Conservation (phyloP, 2,888 invertebrate species). For the Plagiodera versicolora region DNA sequence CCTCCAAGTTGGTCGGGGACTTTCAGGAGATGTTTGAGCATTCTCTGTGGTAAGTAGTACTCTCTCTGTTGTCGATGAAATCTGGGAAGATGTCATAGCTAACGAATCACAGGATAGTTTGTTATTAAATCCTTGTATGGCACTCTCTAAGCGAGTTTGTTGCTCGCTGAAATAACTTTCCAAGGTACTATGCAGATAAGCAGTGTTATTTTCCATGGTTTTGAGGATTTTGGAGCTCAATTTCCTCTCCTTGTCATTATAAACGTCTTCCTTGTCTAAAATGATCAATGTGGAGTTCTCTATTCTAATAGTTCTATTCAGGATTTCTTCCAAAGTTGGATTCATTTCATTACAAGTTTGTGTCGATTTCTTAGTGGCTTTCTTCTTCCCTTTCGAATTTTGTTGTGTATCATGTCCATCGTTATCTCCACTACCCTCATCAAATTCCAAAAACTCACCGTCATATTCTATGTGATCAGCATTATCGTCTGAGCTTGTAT, state of each 20-base stretch:
- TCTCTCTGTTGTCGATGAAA: neutral
- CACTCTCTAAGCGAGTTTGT: slow-evolving; percentile 24
- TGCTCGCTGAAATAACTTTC: slow-evolving; percentile 30
- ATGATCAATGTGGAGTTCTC: slow-evolving; percentile 43
- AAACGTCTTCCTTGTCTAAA: slow-evolving; percentile 26
- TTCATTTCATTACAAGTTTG: slow-evolving; percentile 43
- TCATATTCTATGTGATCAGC: slow-evolving; percentile 39
- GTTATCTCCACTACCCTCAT: slow-evolving; percentile 36
- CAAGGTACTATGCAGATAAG: slow-evolving; percentile 22
- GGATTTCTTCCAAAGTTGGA: slow-evolving; percentile 47
- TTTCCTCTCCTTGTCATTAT: slow-evolving; percentile 17
- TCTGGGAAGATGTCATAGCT: neutral
- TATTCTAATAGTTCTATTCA: slow-evolving; percentile 42
- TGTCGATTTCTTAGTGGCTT: slow-evolving; percentile 40
- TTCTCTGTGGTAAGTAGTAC: neutral
- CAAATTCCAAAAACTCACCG: slow-evolving; percentile 33
- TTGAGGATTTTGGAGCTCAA: slow-evolving; percentile 5
- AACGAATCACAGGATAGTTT: neutral
- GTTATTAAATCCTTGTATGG: slow-evolving; percentile 12
- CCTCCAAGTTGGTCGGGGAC: slow-evolving; percentile 20
- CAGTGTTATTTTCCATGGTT: slow-evolving; percentile 3
- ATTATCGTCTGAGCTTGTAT: slow-evolving; percentile 19
- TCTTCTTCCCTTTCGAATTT: slow-evolving; percentile 35
- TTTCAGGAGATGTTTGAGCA: neutral
- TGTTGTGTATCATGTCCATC: slow-evolving; percentile 20